Conservation (phyloP, 2,113 vertebrate genomes). For the Lethenteron reissneri region DNA sequence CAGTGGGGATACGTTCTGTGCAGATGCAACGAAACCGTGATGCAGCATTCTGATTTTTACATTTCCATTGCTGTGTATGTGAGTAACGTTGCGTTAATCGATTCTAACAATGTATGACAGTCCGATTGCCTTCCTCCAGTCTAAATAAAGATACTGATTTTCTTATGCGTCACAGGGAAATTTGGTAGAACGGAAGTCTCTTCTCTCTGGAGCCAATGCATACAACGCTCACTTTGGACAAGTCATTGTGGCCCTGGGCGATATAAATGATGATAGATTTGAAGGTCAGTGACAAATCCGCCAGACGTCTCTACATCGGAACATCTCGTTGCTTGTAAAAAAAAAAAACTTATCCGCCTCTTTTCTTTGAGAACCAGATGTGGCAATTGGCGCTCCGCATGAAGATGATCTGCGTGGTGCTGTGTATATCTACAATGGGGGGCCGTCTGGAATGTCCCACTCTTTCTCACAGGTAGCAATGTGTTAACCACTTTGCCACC, state of each 20-base stretch:
- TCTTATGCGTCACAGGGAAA: conserved; percentile 25
- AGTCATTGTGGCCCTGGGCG: conserved; percentile 57
- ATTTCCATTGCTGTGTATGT: no score
- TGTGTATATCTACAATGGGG: conserved; percentile 62
- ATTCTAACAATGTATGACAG: not conserved
- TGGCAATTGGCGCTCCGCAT: conserved; percentile 53
- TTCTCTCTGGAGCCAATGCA: conserved; percentile 39
- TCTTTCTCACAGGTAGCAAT: conserved; percentile 37
- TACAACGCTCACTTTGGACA: conserved; percentile 75
- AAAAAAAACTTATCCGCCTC: not conserved
- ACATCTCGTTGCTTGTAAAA: conserved; percentile 6
- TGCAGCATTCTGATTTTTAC: no score
- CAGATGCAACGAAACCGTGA: no score
- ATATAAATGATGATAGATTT: conserved; percentile 78
- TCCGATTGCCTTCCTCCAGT: not conserved
- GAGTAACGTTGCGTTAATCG: no score
- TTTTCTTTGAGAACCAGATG: conserved; percentile 25
- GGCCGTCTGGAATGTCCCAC: conserved; percentile 29
- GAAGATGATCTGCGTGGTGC: conserved; percentile 39
- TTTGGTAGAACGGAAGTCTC: conserved; percentile 37
- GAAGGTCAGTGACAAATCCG: conserved; percentile 29
- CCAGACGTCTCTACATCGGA: not conserved
- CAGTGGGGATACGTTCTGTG: no score
- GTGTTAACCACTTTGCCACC: no score
- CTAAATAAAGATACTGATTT: not conserved